Base-by-base conservation (phyloP, 2,113 vertebrate species). In the Leptobrachium leishanense region DNA sequence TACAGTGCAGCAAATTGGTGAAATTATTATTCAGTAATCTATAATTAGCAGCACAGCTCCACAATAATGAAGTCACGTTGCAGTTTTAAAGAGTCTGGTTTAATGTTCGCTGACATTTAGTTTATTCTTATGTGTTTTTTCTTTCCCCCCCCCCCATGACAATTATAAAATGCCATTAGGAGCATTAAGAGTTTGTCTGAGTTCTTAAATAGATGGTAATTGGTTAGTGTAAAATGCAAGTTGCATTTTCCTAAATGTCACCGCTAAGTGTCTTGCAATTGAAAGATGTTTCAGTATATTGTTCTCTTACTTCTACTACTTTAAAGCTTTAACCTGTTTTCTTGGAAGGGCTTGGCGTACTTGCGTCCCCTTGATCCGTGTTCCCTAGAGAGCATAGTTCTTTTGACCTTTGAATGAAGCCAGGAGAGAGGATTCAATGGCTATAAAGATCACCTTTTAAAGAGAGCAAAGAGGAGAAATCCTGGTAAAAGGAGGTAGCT, bases 201-300 rank as follows among this genome's bases (percentile, higher is more conserved):
- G 84, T 64, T 43, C 82, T 89, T 85, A 79, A 87, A 64, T 72
- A 86, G 82, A 85, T 84, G 87, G 83, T 84, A 88, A 87, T 85
- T 87, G 85, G 66, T 86, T 75, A 80, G 63, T 62, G 63, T 79
- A 75, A 75, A 85, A 83, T 82, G 15, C 76, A 84, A 75, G 76
- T 84, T 72, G 12, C 57, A 74, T 88, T 87, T 86, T 85, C 84
- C 75, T 82, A 89, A 90, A 89, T 88, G 84, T 84, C 84, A 39
- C 76, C 80, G 72, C 84, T 71, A 81, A 81, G 62, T 85, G 64
- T 86, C 79, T 68, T 59, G 78, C 68, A 10, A 64, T 5, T 46
- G 43, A 12, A 69, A 83, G 76, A 76, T 80, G 78, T 84, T 84
- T 77, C 75, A 39, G 13, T 85, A 76, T 75, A 3, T 77, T 57